Evolutionary conservation across 2,797 vertebrate genomes (phyloP).

Genomic region (Megalops cyprinoides): DNA sequence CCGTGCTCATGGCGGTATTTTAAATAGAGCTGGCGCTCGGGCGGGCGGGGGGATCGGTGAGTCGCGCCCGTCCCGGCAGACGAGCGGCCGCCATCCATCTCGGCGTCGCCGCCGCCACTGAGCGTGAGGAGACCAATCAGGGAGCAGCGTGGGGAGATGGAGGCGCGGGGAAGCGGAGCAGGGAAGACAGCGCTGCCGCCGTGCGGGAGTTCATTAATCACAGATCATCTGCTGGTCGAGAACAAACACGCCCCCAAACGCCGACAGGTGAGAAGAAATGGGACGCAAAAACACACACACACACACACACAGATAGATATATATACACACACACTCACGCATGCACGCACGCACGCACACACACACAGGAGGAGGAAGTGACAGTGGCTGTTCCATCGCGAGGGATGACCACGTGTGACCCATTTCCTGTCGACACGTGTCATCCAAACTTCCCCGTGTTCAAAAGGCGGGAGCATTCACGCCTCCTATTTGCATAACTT

Average conservation of each 20-base stretch:
- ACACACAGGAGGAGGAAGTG: no score
- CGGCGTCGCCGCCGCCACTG: constrained; percentile 51
- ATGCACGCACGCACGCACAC: background rate
- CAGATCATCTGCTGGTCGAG: constrained; percentile 59
- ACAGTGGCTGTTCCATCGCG: background rate
- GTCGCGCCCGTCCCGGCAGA: constrained; percentile 56
- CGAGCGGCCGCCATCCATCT: constrained; percentile 62
- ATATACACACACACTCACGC: background rate
- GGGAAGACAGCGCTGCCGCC: constrained; percentile 52
- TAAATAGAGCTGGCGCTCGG: constrained; percentile 69
- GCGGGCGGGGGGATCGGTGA: constrained; percentile 43
- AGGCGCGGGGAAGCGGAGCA: constrained; percentile 25
- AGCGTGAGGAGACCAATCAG: constrained; percentile 68
- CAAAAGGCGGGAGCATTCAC: background rate
- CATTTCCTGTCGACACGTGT: background rate
- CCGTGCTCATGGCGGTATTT: constrained; percentile 64
- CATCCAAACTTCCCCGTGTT: background rate
- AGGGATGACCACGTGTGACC: no score
- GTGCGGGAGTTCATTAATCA: constrained; percentile 57
- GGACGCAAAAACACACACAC: constrained; percentile 43
- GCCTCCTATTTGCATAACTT: background rate
- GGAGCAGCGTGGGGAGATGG: constrained; percentile 34
- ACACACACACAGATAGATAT: constrained; percentile 16
- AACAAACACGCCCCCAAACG: constrained; percentile 51
- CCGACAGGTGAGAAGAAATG: constrained; percentile 47